Evolutionary conservation across 2,113 vertebrate species (phyloP).

Genomic region (Tamias sibiricus): DNA sequence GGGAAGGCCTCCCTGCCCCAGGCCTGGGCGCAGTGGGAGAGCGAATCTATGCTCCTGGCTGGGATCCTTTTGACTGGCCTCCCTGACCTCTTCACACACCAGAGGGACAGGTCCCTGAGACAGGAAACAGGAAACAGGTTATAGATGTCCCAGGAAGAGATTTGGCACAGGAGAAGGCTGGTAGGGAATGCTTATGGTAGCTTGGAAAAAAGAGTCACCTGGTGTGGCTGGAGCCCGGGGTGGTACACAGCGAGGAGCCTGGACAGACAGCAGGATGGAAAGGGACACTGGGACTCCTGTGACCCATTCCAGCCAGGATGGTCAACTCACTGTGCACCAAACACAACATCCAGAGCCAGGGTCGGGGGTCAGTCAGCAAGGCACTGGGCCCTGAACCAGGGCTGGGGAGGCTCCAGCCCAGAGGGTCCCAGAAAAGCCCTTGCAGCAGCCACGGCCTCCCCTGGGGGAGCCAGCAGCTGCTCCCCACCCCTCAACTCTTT

Average conservation of each 20-base stretch:
- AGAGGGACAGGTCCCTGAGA: not conserved
- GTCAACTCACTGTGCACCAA: not conserved
- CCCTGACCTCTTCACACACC: accelerated
- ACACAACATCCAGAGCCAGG: not conserved
- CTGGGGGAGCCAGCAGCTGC: not conserved
- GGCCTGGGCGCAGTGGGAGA: not conserved
- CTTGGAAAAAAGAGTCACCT: too few relatives aligned
- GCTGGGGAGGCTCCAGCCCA: not conserved
- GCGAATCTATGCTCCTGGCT: not conserved
- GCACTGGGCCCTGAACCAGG: accelerated
- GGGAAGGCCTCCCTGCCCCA: not conserved
- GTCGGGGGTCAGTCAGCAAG: not conserved
- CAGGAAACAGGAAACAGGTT: too few relatives aligned
- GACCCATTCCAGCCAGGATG: too few relatives aligned
- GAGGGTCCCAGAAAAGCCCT: not conserved
- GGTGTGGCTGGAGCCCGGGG: too few relatives aligned
- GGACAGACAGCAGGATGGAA: too few relatives aligned
- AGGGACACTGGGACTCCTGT: too few relatives aligned
- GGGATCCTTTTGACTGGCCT: not conserved
- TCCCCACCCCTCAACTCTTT: not conserved
- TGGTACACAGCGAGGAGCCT: too few relatives aligned
- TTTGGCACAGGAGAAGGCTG: too few relatives aligned
- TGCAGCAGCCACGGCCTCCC: not conserved
- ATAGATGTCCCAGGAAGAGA: too few relatives aligned
- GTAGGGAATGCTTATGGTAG: too few relatives aligned